Evolutionary conservation across 2,797 vertebrate species (phyloP).

Genomic region (Microhierax caerulescens): DNA sequence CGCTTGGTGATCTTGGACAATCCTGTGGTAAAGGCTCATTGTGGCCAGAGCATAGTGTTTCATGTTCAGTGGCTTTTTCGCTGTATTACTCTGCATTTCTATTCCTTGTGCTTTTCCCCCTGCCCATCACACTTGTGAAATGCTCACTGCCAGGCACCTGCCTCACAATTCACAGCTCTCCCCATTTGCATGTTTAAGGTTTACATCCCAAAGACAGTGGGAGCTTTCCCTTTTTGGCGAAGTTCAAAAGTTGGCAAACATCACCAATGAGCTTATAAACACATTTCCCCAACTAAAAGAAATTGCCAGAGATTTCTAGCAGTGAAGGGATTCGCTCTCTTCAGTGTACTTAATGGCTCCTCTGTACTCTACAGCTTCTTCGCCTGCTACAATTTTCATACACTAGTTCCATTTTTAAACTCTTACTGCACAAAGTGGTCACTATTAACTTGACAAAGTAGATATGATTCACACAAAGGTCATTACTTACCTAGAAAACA

Average conservation of each 20-base stretch:
- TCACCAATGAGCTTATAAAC: neutral
- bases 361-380: neutral
- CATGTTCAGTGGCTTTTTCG: neutral
- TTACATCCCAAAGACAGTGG: neutral
- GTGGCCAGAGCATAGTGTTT: neutral
- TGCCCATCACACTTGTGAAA: neutral
- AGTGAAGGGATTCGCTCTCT: neutral
- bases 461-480: neutral
- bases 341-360: neutral
- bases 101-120: neutral
- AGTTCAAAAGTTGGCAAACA: neutral
- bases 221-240: neutral
- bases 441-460: neutral
- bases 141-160: neutral
- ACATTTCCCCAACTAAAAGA: neutral
- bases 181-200: neutral
- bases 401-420: neutral
- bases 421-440: neutral
- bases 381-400: neutral
- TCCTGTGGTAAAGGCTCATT: neutral
- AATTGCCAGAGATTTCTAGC: neutral
- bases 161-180: neutral
- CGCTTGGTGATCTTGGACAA: neutral
- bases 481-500: neutral
- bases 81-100: neutral